Percentiles rank a stretch among this genome's conserved stretches.
Conservation (phyloP, 2,888 invertebrate genomes). For the Drosophila testacea region DNA sequence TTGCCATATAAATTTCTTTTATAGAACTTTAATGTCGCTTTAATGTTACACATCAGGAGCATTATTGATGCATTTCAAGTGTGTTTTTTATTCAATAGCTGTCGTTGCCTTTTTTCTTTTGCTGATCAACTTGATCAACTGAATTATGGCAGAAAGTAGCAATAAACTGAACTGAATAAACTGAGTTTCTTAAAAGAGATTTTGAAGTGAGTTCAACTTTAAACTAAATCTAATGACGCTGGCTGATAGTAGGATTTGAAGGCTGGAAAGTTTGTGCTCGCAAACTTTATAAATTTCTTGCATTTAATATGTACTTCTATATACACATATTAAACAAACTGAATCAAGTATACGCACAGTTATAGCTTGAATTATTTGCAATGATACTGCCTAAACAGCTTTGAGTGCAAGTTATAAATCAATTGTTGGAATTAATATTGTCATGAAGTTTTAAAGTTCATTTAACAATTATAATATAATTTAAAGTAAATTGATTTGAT, state of each 20-base stretch:
- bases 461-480: background rate
- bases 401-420: too few species aligned
- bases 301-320: background rate
- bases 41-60: conserved; percentile 54
- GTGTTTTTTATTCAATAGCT: conserved; percentile 1
- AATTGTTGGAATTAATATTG: too few species aligned
- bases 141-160: conserved; percentile 1
- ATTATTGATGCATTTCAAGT: conserved; percentile 62
- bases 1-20: conserved; percentile 61
- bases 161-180: background rate
- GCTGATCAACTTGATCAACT: conserved; percentile 23
- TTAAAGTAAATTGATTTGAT: background rate
- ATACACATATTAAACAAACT: too few species aligned
- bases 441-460: too few species aligned
- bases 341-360: too few species aligned
- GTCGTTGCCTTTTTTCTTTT: background rate
- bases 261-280: background rate
- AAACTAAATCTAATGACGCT: background rate
- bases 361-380: too few species aligned
- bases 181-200: conserved; percentile 6
- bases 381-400: too few species aligned
- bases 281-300: background rate
- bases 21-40: conserved; percentile 70
- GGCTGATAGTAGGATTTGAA: background rate
- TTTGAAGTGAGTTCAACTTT: background rate